Percentiles rank a stretch among this genome's conserved stretches.
Conservation (phyloP, 2,888 invertebrate genomes). For the Chrysolina americana region DNA sequence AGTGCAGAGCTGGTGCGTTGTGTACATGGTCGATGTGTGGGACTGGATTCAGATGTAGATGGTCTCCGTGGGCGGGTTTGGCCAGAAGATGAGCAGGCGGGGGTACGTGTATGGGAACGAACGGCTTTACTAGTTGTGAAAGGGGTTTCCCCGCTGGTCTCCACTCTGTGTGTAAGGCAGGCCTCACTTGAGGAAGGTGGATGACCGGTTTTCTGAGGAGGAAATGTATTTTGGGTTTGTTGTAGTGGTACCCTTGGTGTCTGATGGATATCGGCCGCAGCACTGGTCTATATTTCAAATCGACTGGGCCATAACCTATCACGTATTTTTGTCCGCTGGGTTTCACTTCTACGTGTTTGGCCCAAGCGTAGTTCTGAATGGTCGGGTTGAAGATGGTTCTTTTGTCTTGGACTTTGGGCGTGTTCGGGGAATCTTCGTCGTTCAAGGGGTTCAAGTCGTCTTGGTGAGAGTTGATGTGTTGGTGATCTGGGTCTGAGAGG, state of each 20-base stretch:
- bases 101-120: constrained; percentile 45
- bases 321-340: constrained; percentile 60
- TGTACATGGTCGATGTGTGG: constrained; percentile 52
- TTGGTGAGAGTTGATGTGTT: constrained; percentile 52
- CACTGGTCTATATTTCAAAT: constrained; percentile 60
- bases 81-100: constrained; percentile 35
- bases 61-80: constrained; percentile 42
- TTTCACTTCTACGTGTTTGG: constrained; percentile 62
- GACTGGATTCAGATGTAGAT: constrained; percentile 49
- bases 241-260: constrained; percentile 53
- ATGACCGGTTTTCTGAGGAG: constrained; percentile 49
- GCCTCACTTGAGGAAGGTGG: constrained; percentile 42
- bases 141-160: constrained; percentile 36
- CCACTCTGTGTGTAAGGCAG: constrained; percentile 37
- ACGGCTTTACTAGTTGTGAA: constrained; percentile 42
- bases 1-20: constrained; percentile 31
- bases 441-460: constrained; percentile 61
- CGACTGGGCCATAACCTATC: constrained; percentile 60
- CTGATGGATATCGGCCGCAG: constrained; percentile 57
- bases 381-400: constrained; percentile 61
- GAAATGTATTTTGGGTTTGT: constrained; percentile 54
- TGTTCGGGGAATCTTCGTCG: constrained; percentile 54
- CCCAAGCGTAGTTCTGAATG: constrained; percentile 56
- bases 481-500: constrained; percentile 52
- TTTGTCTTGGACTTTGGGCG: constrained; percentile 61